Evolutionary conservation across 2,888 invertebrate species (phyloP).

Genomic region (Physocephala rufipes): DNA sequence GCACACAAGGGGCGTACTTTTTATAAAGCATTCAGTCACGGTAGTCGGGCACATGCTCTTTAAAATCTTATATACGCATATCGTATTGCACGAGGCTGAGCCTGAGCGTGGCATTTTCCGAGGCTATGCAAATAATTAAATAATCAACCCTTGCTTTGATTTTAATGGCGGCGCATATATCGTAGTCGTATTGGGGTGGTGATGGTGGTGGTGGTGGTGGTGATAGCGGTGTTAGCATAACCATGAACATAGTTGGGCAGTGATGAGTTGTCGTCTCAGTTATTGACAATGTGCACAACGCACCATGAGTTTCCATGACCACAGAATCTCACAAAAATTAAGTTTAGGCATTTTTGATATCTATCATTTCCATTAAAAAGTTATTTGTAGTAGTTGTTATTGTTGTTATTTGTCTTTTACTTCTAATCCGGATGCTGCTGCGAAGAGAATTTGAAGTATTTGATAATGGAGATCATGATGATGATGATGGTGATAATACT

Average conservation of each 20-base stretch:
- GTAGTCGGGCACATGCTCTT: not conserved
- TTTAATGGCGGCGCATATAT: constrained; percentile 30
- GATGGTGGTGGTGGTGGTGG: not conserved
- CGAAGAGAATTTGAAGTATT: not conserved
- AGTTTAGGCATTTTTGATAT: constrained; percentile 13
- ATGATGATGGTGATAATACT: not conserved
- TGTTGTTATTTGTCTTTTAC: constrained; percentile 3
- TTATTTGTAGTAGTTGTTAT: not conserved
- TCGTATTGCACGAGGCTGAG: too few species aligned
- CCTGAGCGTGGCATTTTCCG: too few species aligned
- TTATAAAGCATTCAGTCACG: too few species aligned
- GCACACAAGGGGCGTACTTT: not conserved
- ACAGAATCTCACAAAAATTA: not conserved
- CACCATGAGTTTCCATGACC: not conserved
- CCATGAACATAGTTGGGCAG: not conserved
- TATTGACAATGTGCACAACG: too few species aligned
- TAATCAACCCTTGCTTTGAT: constrained; percentile 30
- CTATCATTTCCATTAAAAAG: not conserved
- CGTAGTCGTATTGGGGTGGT: not conserved
- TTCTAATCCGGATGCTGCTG: not conserved
- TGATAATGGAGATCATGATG: not conserved
- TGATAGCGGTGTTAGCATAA: not conserved
- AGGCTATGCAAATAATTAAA: constrained; percentile 27
- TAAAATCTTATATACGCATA: constrained; percentile 9
- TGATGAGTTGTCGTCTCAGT: not conserved